Base-by-base conservation (phyloP, 2,797 vertebrate genomes). In the Astyanax mexicanus region DNA sequence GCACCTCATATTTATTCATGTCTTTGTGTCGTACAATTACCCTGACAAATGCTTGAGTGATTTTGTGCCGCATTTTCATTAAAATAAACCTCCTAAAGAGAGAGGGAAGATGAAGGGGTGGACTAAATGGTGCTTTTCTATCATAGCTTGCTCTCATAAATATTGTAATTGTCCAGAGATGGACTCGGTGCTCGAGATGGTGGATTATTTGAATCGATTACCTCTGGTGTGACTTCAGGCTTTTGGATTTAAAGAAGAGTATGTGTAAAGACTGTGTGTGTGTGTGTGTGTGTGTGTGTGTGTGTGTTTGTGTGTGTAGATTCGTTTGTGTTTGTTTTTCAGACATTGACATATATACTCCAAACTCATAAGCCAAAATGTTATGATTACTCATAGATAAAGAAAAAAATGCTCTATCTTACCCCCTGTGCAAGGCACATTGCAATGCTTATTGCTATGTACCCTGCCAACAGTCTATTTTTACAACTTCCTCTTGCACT, bases 1-100 rank as follows among this genome's bases (percentile, higher is more conserved):
- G 87, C 81, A 81, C 80, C 90, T 91, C 90, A 92, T 92, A 92
- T 91, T 91, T 92, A 94, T 94, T 94, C 90, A 93, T 91, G 87
- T 85, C 89, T 92, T 92, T 92, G 91, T 93, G 92, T 92, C 90
- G 88, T 92, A 93, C 89, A 93, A 93, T 94, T 93, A 93, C 90
- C 88, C 86, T 91, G 92, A 93, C 92, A 94, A 93, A 93, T 92
- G 92, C 91, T 90, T 92, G 91, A 93, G 89, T 92, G 91, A 91
- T 94, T 93, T 93, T 90, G 86, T 90, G 90, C 87, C 69, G 78
- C 84, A 86, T 86, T 93, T 94, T 92, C 89, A 92, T 93, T 91
- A 87, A 89, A 93, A 90, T 89, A 91, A 86, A 80, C 80, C 86
- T 81, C 69, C 67, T 68, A 66, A 83, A 82, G 81, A 86, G 80